Percentiles rank a stretch among this genome's conserved stretches.
These are phyloP conservation scores for Enteromius radiatus DNA, from an alignment of 2,797 vertebrate genomes.

Conservation along the genomic window DNA sequence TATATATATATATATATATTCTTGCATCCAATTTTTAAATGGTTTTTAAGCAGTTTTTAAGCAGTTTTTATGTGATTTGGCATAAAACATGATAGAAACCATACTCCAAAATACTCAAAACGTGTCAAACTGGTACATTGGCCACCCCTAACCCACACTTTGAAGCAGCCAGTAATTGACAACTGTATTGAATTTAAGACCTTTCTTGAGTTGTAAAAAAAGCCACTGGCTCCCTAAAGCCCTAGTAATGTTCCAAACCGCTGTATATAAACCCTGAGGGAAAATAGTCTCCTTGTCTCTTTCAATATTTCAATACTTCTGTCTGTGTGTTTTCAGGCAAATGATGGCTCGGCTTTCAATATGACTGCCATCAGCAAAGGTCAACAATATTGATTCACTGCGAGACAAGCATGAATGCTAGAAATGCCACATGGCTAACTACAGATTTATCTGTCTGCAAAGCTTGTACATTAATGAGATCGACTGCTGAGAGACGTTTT, in stretches of 20 bases:
- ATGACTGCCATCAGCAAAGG: slow-evolving; percentile 55
- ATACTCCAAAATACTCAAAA: not conserved
- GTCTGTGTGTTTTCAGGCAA: slow-evolving; percentile 40
- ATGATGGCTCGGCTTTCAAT: slow-evolving; percentile 37
- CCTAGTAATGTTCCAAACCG: slow-evolving; percentile 27
- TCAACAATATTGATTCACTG: slow-evolving; percentile 55
- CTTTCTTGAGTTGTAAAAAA: slow-evolving; percentile 38
- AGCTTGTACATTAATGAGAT: slow-evolving; percentile 36
- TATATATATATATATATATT: not conserved
- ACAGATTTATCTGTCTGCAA: slow-evolving; percentile 54
- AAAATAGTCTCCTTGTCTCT: slow-evolving; percentile 33
- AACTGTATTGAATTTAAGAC: slow-evolving; percentile 46
- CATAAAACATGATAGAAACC: not conserved
- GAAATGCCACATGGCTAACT: slow-evolving; percentile 54
- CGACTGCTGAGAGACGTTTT: slow-evolving; percentile 40
- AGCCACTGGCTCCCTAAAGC: slow-evolving; percentile 17
- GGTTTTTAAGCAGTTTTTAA: not conserved
- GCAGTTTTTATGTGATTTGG: not conserved
- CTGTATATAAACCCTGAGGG: slow-evolving; percentile 21
- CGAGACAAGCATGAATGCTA: slow-evolving; percentile 43
- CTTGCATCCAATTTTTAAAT: not conserved
- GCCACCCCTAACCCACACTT: not conserved
- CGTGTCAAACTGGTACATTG: not conserved
- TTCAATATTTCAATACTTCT: slow-evolving; percentile 44
- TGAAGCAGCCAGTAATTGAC: slow-evolving; percentile 28